phyloP scores from a whole-genome alignment of 2,888 invertebrate genomes.

The Exephanes ischioxanthus region DNA sequence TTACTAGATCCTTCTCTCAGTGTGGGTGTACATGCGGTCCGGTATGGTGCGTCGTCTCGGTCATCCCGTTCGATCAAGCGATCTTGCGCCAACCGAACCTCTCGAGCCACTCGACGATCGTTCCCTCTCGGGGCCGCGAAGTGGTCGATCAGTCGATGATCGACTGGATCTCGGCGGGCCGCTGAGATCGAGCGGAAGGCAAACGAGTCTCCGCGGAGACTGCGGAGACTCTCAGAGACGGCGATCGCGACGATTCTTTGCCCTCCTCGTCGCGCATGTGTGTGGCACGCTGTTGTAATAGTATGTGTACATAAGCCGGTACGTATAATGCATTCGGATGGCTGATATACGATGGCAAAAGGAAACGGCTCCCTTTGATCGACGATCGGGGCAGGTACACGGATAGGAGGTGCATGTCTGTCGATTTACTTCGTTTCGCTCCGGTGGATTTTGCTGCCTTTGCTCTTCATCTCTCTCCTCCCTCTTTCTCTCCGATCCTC shows the following conservation, averaged over 20 bases:
- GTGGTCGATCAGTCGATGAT: constrained; percentile 58
- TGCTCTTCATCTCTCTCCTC: constrained; percentile 47
- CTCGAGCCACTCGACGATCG: constrained; percentile 13
- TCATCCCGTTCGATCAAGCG: no score
- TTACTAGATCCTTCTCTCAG: no score
- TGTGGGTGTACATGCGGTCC: no score
- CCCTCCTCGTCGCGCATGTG: constrained; percentile 25
- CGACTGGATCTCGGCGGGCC: constrained; percentile 42
- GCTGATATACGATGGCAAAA: constrained; percentile 44
- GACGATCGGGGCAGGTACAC: constrained; percentile 68
- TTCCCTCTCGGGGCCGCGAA: constrained; percentile 17
- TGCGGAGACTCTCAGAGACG: constrained; percentile 19
- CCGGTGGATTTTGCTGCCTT: constrained; percentile 53
- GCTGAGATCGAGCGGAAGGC: constrained; percentile 55
- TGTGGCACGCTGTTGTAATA: constrained; percentile 31
- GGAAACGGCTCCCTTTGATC: constrained; percentile 70
- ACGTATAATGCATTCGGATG: constrained; percentile 58
- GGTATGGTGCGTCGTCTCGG: no score
- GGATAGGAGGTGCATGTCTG: constrained; percentile 68
- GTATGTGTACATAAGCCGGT: constrained; percentile 13
- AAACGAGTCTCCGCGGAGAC: constrained; percentile 56
- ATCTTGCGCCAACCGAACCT: no score
- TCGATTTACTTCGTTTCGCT: constrained; percentile 70
- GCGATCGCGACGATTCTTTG: constrained; percentile 27
- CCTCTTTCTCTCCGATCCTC: constrained; percentile 34